These are phyloP conservation scores for Sterna hirundo DNA, from an alignment of 2,113 vertebrate genomes.

Conservation along the genomic window DNA sequence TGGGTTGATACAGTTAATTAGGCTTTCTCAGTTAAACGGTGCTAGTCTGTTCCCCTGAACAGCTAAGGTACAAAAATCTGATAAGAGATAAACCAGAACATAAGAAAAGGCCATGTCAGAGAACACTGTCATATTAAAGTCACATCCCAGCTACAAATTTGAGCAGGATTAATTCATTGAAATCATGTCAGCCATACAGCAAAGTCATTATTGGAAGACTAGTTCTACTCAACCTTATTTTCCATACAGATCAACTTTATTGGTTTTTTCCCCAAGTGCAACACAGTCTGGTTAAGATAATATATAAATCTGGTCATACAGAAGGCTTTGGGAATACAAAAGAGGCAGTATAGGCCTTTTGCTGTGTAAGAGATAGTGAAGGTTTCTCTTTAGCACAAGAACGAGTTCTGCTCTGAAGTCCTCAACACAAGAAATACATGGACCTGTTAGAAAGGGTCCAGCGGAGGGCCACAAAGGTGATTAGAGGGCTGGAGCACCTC, in stretches of 20 bases:
- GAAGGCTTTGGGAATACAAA: not conserved
- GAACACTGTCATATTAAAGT: not conserved
- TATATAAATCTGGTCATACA: not conserved
- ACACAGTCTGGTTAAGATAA: not conserved
- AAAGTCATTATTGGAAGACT: not conserved
- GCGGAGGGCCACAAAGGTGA: too few species aligned
- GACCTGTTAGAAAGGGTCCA: too few species aligned
- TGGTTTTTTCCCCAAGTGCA: not conserved
- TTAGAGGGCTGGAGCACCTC: too few species aligned
- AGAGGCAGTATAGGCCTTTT: not conserved
- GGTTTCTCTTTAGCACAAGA: not conserved
- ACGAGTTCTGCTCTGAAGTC: not conserved
- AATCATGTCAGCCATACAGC: not conserved
- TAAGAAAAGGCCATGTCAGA: not conserved
- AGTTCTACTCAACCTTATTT: not conserved
- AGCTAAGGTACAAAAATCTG: not conserved
- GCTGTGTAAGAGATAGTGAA: not conserved
- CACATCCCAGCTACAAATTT: not conserved
- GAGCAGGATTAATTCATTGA: not conserved
- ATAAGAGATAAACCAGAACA: not conserved
- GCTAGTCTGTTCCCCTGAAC: not conserved
- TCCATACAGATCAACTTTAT: not conserved
- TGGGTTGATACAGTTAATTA: not conserved
- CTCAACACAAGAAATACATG: too few species aligned
- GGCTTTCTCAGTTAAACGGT: not conserved